A percentile compares a stretch with the other conserved stretches of the same genome.
phyloP scores from a whole-genome alignment of 1,140 invertebrate species.

The Drosophila eugracilis region DNA sequence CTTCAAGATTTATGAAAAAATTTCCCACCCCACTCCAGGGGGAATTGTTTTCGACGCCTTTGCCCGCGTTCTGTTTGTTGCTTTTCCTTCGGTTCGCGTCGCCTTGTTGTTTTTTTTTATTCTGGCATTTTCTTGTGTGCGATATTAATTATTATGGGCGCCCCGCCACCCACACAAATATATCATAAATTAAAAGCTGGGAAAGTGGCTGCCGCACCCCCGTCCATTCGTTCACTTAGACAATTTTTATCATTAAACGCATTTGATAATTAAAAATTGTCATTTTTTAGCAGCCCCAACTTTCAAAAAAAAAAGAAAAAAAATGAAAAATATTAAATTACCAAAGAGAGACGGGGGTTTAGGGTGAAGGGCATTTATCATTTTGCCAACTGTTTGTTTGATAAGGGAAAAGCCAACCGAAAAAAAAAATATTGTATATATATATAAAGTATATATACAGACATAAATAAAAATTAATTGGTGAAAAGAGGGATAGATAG shows the following conservation, averaged over 20 bases:
- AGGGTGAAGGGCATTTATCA: conserved; percentile 72
- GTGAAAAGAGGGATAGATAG: conserved; percentile 13
- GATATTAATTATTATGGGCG: conserved; percentile 82
- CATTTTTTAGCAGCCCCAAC: conserved; percentile 74
- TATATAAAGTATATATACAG: conserved; percentile 1
- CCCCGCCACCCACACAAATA: conserved; percentile 75
- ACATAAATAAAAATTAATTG: conserved; percentile 45
- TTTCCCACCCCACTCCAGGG: conserved; percentile 15
- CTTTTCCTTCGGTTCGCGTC: conserved; percentile 14
- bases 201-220: conserved; percentile 40
- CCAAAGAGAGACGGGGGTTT: conserved; percentile 35
- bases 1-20: conserved; percentile 78
- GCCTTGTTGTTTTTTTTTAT: conserved; percentile 4
- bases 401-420: conserved; percentile 63
- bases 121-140: conserved; percentile 63
- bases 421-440: conserved; percentile 21
- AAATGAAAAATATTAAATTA: conserved; percentile 73
- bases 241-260: conserved; percentile 84
- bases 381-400: conserved; percentile 83
- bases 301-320: conserved; percentile 34
- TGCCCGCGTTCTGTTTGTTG: conserved; percentile 26
- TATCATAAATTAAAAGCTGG: conserved; percentile 79
- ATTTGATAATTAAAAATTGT: conserved; percentile 85
- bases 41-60: conserved; percentile 63
- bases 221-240: conserved; percentile 37